Evolutionary conservation across 1,140 invertebrate species (phyloP).

Genomic region (Zeugodacus cucurbitae): DNA sequence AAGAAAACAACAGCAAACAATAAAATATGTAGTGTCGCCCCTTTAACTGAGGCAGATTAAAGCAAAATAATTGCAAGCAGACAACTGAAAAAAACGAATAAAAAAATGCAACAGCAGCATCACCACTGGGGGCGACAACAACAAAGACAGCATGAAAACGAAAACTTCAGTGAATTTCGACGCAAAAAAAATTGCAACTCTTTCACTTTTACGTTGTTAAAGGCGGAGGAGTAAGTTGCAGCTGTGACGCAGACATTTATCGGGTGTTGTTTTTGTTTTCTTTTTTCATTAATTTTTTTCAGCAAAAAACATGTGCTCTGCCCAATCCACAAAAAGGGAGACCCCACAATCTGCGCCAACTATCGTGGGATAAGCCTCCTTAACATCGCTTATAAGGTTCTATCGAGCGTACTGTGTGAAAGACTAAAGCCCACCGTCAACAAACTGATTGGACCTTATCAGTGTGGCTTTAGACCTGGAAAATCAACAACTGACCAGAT

Average conservation of each 20-base stretch:
- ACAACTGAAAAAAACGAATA: neutral
- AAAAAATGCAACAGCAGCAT: neutral
- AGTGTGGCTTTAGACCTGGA: too few species aligned
- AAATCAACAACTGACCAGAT: too few species aligned
- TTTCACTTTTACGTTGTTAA: slow-evolving; percentile 5
- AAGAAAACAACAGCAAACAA: neutral
- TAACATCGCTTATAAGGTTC: too few species aligned
- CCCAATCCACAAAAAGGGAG: too few species aligned
- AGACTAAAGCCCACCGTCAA: too few species aligned
- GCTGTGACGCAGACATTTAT: neutral
- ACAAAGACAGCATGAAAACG: neutral
- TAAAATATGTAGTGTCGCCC: neutral
- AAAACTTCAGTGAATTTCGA: neutral
- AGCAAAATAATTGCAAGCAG: neutral
- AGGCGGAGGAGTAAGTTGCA: neutral
- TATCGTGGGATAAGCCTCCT: too few species aligned
- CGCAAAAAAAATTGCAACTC: neutral
- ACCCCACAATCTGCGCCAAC: too few species aligned
- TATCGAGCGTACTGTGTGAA: too few species aligned
- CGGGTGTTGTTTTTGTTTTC: neutral
- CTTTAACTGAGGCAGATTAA: neutral
- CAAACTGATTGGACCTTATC: too few species aligned
- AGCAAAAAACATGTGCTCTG: neutral
- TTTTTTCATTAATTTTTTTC: neutral
- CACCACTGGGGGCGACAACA: neutral